Conservation (phyloP, 35 echinoderm and acorn worm species). For the Stichopus chloronotus region DNA sequence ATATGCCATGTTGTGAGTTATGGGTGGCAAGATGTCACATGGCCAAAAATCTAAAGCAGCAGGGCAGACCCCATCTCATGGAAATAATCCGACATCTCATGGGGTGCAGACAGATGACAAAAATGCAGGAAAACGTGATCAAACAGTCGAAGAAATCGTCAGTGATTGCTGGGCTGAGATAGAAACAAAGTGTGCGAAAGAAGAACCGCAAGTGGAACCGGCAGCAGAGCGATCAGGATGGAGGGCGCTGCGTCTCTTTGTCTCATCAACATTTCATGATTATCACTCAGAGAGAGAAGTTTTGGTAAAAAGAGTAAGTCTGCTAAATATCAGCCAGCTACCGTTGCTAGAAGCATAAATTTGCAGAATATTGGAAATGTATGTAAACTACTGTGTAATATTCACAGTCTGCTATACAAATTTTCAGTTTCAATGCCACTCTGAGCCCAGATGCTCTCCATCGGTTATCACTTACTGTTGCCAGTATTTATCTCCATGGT, state of each 20-base stretch:
- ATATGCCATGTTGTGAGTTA: no score
- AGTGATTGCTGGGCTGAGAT: slow-evolving; percentile 20
- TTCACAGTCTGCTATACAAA: no score
- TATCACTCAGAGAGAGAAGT: slow-evolving; percentile 86
- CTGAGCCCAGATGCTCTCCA: no score
- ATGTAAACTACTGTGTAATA: no score
- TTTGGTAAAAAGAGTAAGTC: slow-evolving; percentile 80
- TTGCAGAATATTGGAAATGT: no score
- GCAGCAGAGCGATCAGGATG: slow-evolving; percentile 44
- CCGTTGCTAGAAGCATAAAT: no score
- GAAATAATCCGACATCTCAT: not conserved
- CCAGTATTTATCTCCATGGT: no score
- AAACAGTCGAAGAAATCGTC: slow-evolving; percentile 10
- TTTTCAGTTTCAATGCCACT: no score
- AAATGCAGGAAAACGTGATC: not conserved
- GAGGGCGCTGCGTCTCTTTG: slow-evolving; percentile 86
- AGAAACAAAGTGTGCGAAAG: slow-evolving; percentile 14
- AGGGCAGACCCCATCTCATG: not conserved
- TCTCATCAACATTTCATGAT: slow-evolving; percentile 87
- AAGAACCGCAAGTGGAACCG: not conserved
- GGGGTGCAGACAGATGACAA: not conserved
- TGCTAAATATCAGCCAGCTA: no score
- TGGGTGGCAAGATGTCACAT: no score
- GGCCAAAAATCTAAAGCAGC: not conserved
- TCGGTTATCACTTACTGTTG: no score